phyloP scores from a whole-genome alignment of 2,797 vertebrate species.

The Sebastes iracundus region DNA sequence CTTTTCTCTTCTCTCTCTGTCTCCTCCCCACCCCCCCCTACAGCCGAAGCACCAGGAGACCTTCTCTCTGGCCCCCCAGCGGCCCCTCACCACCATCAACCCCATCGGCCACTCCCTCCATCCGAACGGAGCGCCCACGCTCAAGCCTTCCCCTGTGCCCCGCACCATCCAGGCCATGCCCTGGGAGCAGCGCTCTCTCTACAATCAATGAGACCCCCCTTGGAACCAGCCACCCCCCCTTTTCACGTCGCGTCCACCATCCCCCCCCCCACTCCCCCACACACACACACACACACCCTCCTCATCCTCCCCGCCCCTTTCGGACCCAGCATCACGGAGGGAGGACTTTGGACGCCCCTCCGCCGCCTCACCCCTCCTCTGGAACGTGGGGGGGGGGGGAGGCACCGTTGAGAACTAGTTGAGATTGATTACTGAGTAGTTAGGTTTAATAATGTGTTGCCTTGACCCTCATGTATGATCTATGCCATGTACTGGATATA shows the following conservation, averaged over 20 bases:
- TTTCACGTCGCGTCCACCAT: neutral
- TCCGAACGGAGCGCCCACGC: conserved; percentile 76
- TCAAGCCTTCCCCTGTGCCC: conserved; percentile 79
- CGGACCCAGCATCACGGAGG: conserved; percentile 46
- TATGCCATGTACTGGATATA: conserved; percentile 78
- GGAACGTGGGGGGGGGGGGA: conserved; percentile 51
- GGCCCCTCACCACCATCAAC: conserved; percentile 80
- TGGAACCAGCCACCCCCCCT: neutral
- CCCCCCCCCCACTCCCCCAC: neutral
- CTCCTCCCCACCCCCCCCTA: neutral
- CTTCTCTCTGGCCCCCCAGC: conserved; percentile 78
- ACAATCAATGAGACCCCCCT: conserved; percentile 76
- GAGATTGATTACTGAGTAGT: conserved; percentile 78
- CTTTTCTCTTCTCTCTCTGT: neutral
- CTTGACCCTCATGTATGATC: conserved; percentile 80
- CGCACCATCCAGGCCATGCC: conserved; percentile 81
- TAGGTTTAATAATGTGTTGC: conserved; percentile 77
- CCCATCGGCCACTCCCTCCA: conserved; percentile 79
- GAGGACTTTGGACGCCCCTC: conserved; percentile 43
- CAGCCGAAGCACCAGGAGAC: conserved; percentile 80
- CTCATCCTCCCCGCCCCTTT: neutral
- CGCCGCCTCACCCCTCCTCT: conserved; percentile 18
- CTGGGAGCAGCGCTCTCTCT: conserved; percentile 82
- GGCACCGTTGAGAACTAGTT: conserved; percentile 70
- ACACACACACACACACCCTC: neutral